phyloP scores from a whole-genome alignment of 2,797 vertebrate genomes.

The Glossophaga mutica region DNA sequence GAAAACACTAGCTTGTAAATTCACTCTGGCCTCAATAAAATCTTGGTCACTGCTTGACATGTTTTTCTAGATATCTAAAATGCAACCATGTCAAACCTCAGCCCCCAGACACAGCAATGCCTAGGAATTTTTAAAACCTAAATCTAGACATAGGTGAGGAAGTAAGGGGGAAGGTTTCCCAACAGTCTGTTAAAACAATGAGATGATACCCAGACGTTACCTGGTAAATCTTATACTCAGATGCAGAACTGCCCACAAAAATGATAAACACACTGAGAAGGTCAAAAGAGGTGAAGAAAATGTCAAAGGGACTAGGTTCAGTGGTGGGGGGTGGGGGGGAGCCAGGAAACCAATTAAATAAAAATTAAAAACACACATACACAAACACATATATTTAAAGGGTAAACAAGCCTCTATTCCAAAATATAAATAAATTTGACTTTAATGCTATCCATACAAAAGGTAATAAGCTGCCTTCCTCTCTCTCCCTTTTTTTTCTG shows the following conservation, averaged over 20 bases:
- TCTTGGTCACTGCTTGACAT: slow-evolving; percentile 50
- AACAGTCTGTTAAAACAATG: background rate
- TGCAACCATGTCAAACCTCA: background rate
- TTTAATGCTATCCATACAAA: background rate
- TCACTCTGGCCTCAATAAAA: slow-evolving; percentile 60
- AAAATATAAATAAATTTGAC: background rate
- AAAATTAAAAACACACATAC: background rate
- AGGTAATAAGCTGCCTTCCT: background rate
- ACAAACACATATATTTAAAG: background rate
- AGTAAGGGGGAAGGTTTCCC: background rate
- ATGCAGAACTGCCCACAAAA: background rate
- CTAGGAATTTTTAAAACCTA: background rate
- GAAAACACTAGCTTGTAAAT: slow-evolving; percentile 69
- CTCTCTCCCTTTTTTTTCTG: background rate
- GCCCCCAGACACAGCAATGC: background rate
- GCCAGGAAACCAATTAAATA: background rate
- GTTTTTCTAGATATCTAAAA: slow-evolving; percentile 63
- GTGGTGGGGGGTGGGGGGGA: too few relatives aligned
- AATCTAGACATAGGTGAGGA: background rate
- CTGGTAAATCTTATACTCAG: background rate
- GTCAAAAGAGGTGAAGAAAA: background rate
- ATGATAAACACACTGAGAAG: background rate
- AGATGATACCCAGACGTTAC: background rate
- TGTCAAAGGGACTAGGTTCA: background rate
- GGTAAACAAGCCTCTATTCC: background rate